Evolutionary conservation across 2,113 vertebrate genomes (phyloP).

Genomic region (Numida meleagris): DNA sequence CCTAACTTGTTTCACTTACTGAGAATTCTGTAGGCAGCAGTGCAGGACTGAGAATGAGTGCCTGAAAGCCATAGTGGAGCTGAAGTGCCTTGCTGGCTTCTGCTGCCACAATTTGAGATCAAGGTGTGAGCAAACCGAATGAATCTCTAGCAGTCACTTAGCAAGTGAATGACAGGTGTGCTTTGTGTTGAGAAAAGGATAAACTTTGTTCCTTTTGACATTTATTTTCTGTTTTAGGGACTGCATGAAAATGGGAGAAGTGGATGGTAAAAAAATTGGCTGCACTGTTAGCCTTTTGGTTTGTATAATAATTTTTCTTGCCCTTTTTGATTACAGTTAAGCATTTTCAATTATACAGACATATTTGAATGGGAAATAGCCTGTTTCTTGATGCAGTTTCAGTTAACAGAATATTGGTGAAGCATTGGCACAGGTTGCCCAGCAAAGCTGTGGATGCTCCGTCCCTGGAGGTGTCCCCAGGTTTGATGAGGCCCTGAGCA

Average conservation of each 20-base stretch:
- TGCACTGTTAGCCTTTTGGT: constrained; percentile 98
- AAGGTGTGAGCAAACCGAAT: neutral
- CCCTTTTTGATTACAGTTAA: neutral
- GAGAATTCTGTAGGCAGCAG: neutral
- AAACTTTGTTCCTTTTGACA: constrained; percentile 2
- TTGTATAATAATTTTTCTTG: constrained; percentile 60
- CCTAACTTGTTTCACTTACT: neutral
- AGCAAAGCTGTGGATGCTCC: neutral
- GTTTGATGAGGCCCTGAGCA: neutral
- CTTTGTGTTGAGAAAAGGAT: neutral
- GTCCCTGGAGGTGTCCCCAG: neutral
- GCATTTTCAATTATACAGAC: neutral
- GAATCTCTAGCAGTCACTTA: neutral
- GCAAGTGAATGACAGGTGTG: neutral
- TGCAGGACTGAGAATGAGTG: neutral
- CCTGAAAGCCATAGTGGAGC: neutral
- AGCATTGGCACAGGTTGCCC: neutral
- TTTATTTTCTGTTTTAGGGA: constrained; percentile 82
- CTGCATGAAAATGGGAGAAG: constrained; percentile 98
- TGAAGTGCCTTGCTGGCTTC: neutral
- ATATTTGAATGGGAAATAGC: neutral
- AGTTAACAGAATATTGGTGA: neutral
- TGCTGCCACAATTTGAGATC: neutral
- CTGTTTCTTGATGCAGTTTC: constrained; percentile 3
- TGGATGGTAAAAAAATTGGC: constrained; percentile 98